Percentiles rank a stretch among this genome's conserved stretches.
These are phyloP conservation scores for Willisornis vidua DNA, from an alignment of 2,113 vertebrate genomes.

Conservation along the genomic window DNA sequence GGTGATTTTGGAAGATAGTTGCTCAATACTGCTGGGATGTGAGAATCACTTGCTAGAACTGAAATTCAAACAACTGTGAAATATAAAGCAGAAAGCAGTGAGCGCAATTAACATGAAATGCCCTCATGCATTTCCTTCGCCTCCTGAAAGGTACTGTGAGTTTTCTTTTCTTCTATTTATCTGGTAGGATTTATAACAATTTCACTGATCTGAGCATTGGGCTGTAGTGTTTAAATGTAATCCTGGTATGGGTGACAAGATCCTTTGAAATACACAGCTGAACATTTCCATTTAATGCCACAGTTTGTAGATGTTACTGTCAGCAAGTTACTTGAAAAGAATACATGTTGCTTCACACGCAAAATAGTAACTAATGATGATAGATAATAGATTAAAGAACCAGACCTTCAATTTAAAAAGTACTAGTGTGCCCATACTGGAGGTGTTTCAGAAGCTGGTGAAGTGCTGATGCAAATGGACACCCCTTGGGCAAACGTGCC, in stretches of 20 bases:
- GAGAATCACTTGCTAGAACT: not conserved
- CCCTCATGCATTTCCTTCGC: not conserved
- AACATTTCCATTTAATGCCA: not conserved
- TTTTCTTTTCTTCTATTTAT: not conserved
- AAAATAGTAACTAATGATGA: not conserved
- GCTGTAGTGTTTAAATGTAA: not conserved
- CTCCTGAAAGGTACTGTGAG: not conserved
- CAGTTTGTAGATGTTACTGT: not conserved
- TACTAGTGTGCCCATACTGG: not conserved
- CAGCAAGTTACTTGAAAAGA: not conserved
- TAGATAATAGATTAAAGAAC: not conserved
- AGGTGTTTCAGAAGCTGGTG: not conserved
- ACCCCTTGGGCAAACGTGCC: not conserved
- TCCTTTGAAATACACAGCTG: not conserved
- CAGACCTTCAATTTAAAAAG: not conserved
- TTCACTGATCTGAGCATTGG: not conserved
- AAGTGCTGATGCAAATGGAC: not conserved
- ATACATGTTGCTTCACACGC: not conserved
- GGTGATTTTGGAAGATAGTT: not conserved
- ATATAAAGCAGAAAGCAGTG: rapidly evolving
- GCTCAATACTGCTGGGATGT: not conserved
- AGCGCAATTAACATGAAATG: not conserved
- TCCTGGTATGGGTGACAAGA: not conserved
- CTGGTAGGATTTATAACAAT: not conserved
- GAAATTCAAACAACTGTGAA: not conserved